Conservation (phyloP, 1,140 invertebrate genomes). For the Drosophila tsacasi region DNA sequence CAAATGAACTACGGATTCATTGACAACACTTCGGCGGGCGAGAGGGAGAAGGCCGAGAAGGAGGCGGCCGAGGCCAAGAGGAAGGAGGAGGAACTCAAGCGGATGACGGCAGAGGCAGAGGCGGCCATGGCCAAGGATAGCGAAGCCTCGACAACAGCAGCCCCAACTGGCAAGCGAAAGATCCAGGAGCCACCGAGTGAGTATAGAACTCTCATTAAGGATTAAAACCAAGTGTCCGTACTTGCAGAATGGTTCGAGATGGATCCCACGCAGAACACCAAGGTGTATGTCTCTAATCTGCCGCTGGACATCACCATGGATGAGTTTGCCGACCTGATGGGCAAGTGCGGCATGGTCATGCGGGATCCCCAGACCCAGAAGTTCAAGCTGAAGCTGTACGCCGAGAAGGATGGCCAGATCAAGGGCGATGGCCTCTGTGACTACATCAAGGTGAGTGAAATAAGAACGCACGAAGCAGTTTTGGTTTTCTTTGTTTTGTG, state of each 20-base stretch:
- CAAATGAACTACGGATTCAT: constrained; percentile 97
- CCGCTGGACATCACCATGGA: constrained; percentile 95
- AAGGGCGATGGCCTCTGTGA: constrained; percentile 99
- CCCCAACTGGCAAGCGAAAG: constrained; percentile 82
- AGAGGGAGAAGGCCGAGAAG: constrained; percentile 66
- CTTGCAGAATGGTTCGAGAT: constrained; percentile 95
- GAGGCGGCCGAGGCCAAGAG: constrained; percentile 63
- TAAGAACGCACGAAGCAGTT: constrained; percentile 22
- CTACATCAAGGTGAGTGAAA: constrained; percentile 93
- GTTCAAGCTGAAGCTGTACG: constrained; percentile 98
- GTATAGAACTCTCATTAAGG: not conserved
- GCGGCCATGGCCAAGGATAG: constrained; percentile 72
- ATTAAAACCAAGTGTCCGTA: not conserved
- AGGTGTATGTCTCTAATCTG: constrained; percentile 98
- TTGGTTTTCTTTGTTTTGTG: constrained; percentile 50
- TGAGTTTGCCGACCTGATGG: constrained; percentile 95
- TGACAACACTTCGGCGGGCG: constrained; percentile 86
- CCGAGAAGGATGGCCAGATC: constrained; percentile 91
- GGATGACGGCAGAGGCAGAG: constrained; percentile 76
- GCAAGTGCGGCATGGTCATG: constrained; percentile 98
- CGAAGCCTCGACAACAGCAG: constrained; percentile 27
- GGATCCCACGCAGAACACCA: constrained; percentile 96
- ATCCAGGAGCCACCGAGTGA: constrained; percentile 85
- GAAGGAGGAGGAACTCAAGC: constrained; percentile 67
- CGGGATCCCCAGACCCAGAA: constrained; percentile 93